Conservation (phyloP, 2,797 vertebrate genomes). For the Gadopsis bispinosus region DNA sequence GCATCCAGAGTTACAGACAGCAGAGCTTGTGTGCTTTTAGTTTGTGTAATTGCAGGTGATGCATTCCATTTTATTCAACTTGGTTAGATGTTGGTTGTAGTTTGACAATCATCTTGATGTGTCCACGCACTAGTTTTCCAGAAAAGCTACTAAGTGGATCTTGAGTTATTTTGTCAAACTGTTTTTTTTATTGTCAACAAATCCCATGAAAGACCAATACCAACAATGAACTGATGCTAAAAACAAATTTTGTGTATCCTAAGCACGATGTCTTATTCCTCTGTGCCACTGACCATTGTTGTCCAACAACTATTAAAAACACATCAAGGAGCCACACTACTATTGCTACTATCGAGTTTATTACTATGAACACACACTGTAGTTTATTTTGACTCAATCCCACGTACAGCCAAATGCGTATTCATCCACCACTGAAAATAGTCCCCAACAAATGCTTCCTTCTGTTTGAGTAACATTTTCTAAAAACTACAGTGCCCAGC, state of each 20-base stretch:
- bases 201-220: background rate
- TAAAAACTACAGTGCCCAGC: background rate
- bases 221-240: background rate
- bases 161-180: background rate
- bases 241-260: background rate
- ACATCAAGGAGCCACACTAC: background rate
- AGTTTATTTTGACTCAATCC: background rate
- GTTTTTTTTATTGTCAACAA: background rate
- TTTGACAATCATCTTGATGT: no score
- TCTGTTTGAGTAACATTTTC: background rate
- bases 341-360: no score
- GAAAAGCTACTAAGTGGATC: background rate
- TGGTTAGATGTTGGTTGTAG: no score
- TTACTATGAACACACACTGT: background rate
- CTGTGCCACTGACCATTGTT: background rate
- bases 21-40: no score
- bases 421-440: background rate
- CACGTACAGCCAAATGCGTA: background rate
- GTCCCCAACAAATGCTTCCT: background rate
- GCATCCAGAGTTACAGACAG: no score
- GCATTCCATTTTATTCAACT: background rate
- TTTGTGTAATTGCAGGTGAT: background rate
- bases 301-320: background rate
- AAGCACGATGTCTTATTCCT: no score
- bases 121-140: background rate